These are phyloP conservation scores for Aproaerema taeniolella DNA, from an alignment of 2,888 invertebrate species.

Conservation along the genomic window DNA sequence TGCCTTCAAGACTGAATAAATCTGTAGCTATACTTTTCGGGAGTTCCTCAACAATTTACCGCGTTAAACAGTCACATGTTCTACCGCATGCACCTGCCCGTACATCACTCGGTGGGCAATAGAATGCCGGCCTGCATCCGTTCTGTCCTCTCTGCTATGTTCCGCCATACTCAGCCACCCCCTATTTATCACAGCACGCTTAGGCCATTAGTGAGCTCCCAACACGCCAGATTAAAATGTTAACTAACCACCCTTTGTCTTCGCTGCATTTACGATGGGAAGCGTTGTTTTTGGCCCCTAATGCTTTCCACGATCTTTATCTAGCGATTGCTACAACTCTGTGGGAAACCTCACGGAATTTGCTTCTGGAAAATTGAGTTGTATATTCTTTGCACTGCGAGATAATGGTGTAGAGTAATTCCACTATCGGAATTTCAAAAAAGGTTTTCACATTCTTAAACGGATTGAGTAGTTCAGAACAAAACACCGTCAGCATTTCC, in stretches of 20 bases:
- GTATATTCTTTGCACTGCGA: too few relatives aligned
- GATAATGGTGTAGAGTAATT: too few relatives aligned
- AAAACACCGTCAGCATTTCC: not conserved
- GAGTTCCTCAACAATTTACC: too few relatives aligned
- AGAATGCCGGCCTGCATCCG: conserved; percentile 44
- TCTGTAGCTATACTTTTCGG: too few relatives aligned
- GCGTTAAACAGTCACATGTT: conserved; percentile 19
- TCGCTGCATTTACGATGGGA: conserved; percentile 44
- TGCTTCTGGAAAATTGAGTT: too few relatives aligned
- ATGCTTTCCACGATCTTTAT: conserved; percentile 36
- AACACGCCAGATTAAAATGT: conserved; percentile 57
- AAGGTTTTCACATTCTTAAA: not conserved
- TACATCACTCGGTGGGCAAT: conserved; percentile 44
- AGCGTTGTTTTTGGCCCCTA: conserved; percentile 39
- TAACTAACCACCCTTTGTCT: conserved; percentile 54
- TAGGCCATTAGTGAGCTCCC: conserved; percentile 43
- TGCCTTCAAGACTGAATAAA: too few relatives aligned
- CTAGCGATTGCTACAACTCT: not conserved
- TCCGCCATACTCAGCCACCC: conserved; percentile 11
- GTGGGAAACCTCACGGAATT: not conserved
- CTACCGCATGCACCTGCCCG: conserved; percentile 31
- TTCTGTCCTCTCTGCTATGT: conserved; percentile 13
- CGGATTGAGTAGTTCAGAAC: not conserved
- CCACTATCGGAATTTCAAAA: too few relatives aligned
- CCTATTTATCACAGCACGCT: conserved; percentile 41